Conservation (phyloP, 2,888 invertebrate genomes). For the Clunio marinus region DNA sequence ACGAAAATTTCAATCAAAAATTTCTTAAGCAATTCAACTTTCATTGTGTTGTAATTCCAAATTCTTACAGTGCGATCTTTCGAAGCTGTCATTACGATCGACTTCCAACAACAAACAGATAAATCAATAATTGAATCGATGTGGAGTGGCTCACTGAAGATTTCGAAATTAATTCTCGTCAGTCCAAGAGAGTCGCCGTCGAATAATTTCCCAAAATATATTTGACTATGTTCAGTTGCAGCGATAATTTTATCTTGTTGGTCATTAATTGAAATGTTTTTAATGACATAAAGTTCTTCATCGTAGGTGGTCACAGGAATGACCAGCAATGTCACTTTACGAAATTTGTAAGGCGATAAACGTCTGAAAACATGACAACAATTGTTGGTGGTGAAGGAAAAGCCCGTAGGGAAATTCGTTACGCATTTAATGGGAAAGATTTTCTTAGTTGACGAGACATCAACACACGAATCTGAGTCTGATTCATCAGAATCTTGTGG, state of each 20-base stretch:
- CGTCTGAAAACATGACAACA: slow-evolving; percentile 79
- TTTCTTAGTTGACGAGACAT: slow-evolving; percentile 11
- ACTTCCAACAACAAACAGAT: slow-evolving; percentile 84
- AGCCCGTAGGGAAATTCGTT: slow-evolving; percentile 58
- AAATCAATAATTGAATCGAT: slow-evolving; percentile 75
- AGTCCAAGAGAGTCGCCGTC: slow-evolving; percentile 54
- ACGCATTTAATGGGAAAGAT: slow-evolving; percentile 46
- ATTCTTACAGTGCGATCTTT: slow-evolving; percentile 79
- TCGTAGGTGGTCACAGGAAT: slow-evolving; percentile 48
- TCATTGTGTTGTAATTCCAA: slow-evolving; percentile 87
- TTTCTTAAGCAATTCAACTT: slow-evolving; percentile 70
- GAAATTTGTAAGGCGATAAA: slow-evolving; percentile 66
- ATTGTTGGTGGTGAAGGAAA: slow-evolving; percentile 69
- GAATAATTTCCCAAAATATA: slow-evolving; percentile 54
- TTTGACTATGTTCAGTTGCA: slow-evolving; percentile 65
- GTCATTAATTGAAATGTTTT: slow-evolving; percentile 48
- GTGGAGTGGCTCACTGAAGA: slow-evolving; percentile 72
- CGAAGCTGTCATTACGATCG: slow-evolving; percentile 76
- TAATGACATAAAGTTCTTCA: slow-evolving; percentile 47
- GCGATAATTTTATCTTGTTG: slow-evolving; percentile 53
- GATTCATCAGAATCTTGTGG: slow-evolving; percentile 14
- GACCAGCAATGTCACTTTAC: slow-evolving; percentile 61
- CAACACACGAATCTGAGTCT: neutral
- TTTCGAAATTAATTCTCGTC: slow-evolving; percentile 59
- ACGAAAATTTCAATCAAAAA: slow-evolving; percentile 73